phyloP scores from a whole-genome alignment of 2,113 vertebrate species.

The Hystrix cristata region DNA sequence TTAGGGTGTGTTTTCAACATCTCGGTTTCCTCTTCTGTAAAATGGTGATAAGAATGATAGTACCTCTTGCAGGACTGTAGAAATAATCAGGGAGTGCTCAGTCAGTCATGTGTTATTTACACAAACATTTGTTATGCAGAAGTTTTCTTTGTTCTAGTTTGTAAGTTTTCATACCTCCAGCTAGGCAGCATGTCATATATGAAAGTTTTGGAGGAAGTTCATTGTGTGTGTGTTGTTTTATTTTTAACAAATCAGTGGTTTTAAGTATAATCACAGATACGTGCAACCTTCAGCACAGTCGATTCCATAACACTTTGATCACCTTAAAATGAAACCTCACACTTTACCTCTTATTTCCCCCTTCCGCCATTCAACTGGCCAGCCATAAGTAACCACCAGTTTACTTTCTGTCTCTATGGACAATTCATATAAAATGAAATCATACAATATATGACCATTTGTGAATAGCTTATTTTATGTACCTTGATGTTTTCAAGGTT shows the following conservation, averaged over 20 bases:
- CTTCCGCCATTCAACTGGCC: background rate
- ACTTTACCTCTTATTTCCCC: background rate
- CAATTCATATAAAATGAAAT: background rate
- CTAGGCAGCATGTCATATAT: background rate
- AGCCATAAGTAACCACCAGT: background rate
- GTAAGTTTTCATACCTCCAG: background rate
- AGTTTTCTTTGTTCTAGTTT: background rate
- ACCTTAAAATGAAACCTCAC: background rate
- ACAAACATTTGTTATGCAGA: background rate
- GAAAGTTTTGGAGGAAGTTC: background rate
- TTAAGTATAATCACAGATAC: background rate
- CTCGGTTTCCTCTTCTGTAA: slow-evolving; percentile 42
- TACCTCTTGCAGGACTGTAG: background rate
- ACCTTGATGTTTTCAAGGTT: slow-evolving; percentile 18
- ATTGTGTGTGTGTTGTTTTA: background rate
- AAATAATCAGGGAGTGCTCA: background rate
- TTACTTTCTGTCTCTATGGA: background rate
- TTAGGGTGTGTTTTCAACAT: background rate
- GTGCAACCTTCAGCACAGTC: background rate
- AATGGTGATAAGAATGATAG: background rate
- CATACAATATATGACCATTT: background rate
- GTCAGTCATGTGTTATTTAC: background rate
- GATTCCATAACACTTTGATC: slow-evolving; percentile 17
- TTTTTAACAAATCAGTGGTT: background rate
- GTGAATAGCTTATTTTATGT: background rate